Base-by-base conservation (phyloP, 2,888 invertebrate genomes). In the Stenodera caucasica region DNA sequence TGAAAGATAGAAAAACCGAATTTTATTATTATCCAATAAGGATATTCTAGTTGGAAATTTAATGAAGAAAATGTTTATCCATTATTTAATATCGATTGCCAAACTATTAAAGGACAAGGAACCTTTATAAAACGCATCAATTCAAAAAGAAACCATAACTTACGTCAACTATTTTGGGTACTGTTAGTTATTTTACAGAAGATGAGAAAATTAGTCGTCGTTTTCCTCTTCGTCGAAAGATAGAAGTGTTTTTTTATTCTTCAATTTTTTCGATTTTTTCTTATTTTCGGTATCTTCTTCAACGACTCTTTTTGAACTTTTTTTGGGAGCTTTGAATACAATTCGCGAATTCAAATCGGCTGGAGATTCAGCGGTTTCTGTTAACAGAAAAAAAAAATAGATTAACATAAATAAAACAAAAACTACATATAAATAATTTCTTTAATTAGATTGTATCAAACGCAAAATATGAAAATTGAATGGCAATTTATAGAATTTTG, bases 291-390 rank as follows among this genome's bases (percentile, higher is more conserved):
- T 3, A 49, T 54, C 40, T 23, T 40, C 12, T 30, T 60, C 35
- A 26, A 71, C 71, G 35, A 67, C 9, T 30, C 53, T 18, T 58
- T 58, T 66, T 53, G 45, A 57, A 53, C 29, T 61, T 67, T 79
- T 78, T 49, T 68, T 67, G 1, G 77, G 75, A 49, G 79, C 77
- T 73, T 82, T 82, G 70, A 88, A 88, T 63, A 88, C 80, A 60
- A 89, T 82, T 45, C 83, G 84, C 68, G 84, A 81, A 55, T 74
- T 81, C 65, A 89, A 78, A 79, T 89, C 87, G 37, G 88, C 88
- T 30, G 85, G 86, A 37, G 81, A 80, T 70, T 83, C 82, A 59
- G 83, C 83, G 72, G 83, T 83, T 77, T 86, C 87, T 88, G 78
- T 33, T 2, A 33, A 33, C 33, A 33, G 2, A 33, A 33, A 26